Base-by-base conservation (phyloP, 2,113 vertebrate genomes). In the Puffinus mauretanicus region DNA sequence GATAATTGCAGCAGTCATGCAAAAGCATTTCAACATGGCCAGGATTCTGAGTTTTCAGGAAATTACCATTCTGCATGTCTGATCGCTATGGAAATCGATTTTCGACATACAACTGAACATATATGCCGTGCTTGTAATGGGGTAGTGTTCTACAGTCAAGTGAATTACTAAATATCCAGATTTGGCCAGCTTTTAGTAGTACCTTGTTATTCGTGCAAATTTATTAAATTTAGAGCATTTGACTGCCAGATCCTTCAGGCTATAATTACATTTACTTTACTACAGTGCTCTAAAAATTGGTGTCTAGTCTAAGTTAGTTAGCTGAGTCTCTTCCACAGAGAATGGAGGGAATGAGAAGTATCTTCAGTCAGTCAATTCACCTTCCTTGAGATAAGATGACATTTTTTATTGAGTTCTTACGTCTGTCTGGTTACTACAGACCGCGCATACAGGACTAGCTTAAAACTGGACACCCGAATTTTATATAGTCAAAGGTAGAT, bases 51-150 rank as follows among this genome's bases (percentile, higher is more conserved):
- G 82, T 77, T 96, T 86, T 97, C 79, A 97, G 91, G 94, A 96
- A 97, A 98, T 82, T 79, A 97, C 83, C 62, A 71, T 69, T 95
- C 70, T 94, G 66, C 77, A 65, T 82, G 71, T 97, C 94, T 95
- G 93, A 96, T 90, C 72, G 66, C 94, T 95, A 95, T 82, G 88
- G 57, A 97, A 97, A 97, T 95, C 38, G 55, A 94, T 97, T 97
- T 96, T 94, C 88, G 85, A 94, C 73, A 97, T 73, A 82, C 29
- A 97, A 89, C n/a, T 64, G 51, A 85, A 87, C 27, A 70, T 57
- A 10, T 17, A 54, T 13, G 22, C 52, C 34, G 8, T 40, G 42
- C 52, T 46, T 88, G 9, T n/a, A 79, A 57, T 62, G 24, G 4
- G 26, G 8, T 57, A 51, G 38, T 67, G 42, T 21, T 7, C 26